Conservation (phyloP, 2,797 vertebrate species). For the Pseudochirops corinnae region DNA sequence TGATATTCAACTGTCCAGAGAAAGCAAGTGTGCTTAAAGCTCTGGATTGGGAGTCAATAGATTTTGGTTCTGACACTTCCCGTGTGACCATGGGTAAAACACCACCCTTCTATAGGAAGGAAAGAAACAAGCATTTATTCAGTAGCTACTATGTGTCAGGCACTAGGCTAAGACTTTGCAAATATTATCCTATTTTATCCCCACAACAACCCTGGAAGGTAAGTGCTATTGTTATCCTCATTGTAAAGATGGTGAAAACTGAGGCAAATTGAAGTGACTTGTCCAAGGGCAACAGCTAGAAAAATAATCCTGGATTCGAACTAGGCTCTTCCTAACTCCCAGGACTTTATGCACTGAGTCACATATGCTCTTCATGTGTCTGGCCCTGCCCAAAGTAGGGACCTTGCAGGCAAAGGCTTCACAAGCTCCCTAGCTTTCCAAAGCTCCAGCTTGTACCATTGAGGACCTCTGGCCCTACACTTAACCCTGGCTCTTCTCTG, state of each 20-base stretch:
- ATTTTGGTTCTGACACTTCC: background rate
- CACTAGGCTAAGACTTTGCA: background rate
- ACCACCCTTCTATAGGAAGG: background rate
- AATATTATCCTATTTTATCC: background rate
- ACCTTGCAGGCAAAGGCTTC: background rate
- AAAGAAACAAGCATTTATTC: background rate
- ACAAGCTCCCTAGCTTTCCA: too few species aligned
- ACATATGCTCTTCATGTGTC: too few species aligned
- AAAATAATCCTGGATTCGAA: too few species aligned
- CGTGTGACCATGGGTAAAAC: slow-evolving; percentile 11
- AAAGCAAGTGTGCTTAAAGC: background rate
- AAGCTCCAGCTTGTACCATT: background rate
- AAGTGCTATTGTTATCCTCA: background rate
- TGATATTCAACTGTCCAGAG: slow-evolving; percentile 5
- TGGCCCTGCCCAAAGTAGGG: too few species aligned
- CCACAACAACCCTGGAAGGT: background rate
- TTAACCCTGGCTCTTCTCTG: background rate
- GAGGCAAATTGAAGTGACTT: background rate
- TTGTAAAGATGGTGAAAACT: background rate
- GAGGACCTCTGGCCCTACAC: background rate
- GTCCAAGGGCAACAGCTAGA: too few species aligned
- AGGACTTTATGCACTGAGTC: too few species aligned
- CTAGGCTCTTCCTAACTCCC: too few species aligned
- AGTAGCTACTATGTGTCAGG: background rate
- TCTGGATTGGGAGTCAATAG: too few species aligned